Base-by-base conservation (phyloP, 2,797 vertebrate species). In the Dendrocincla fuliginosa region DNA sequence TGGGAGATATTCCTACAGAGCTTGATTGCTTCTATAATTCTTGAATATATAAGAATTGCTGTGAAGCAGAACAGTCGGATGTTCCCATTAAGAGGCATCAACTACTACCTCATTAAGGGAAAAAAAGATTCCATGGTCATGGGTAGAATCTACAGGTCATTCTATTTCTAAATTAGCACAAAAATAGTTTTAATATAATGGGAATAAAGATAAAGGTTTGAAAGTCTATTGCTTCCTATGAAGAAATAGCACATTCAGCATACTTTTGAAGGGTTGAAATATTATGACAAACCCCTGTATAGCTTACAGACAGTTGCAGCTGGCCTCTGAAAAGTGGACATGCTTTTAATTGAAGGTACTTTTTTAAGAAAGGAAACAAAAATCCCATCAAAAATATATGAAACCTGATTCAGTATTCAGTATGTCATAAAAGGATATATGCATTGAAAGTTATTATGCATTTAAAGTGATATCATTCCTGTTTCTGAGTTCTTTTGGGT, bases 11-110 rank as follows among this genome's bases (percentile, higher is more conserved):
- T 96, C 84, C 85, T 93, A 75, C 52, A 73, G 93, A 89, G 60
- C 4, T 2, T 92, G 94, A 97, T 97, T 96, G 80, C 87, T 95
- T 95, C 81, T 76, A 75, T 96, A 95, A 97, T 96, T 97, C 84
- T 94, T 90, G 59, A 83, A 75, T 91, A 68, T 90, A 16, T 84
- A 70, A 96, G 89, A 96, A 96, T 94, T 92, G 63, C 74, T 94
- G 64, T 73, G 92, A 94, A 92, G 82, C 47, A 91, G 91, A 96
- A 87, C 50, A 83, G 81, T 90, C 69, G 95, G 35, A 74, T 65
- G 53, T 94, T 86, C 44, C 63, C 16, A 69, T 56, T 84, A 89
- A 95, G 78, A 89, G 50, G 18, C 67, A 90, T 86, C 89, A 69
- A 90, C 77, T 92, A 57, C 85, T n/a, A 61, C 32, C 69, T 91